Evolutionary conservation across 1,140 invertebrate genomes (phyloP).

Genomic region (Magallana angulata): DNA sequence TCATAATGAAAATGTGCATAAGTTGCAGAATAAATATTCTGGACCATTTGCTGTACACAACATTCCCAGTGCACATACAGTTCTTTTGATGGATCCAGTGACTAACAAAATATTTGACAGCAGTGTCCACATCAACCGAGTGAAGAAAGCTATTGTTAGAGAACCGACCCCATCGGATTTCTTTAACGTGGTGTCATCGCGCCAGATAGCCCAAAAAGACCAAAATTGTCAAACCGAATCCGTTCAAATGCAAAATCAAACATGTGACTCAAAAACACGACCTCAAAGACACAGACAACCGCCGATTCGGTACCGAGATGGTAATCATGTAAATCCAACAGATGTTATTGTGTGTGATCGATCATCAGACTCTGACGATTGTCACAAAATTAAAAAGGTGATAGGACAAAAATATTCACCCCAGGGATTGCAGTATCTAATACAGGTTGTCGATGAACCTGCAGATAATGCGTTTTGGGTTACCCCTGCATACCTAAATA

Average conservation of each 20-base stretch:
- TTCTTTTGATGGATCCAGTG: too few relatives aligned
- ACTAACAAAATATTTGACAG: too few relatives aligned
- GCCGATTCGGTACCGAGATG: conserved; percentile 24
- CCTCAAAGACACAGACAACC: background rate
- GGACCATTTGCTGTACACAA: too few relatives aligned
- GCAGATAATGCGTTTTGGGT: conserved; percentile 55
- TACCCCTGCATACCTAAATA: conserved; percentile 21
- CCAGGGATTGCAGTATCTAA: conserved; percentile 12
- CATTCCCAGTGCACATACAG: too few relatives aligned
- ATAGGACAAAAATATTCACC: too few relatives aligned
- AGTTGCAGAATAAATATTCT: background rate
- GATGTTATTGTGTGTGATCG: background rate
- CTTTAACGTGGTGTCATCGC: background rate
- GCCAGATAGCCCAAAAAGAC: background rate
- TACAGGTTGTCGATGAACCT: conserved; percentile 52
- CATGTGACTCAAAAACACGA: too few relatives aligned
- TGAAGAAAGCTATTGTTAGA: conserved; percentile 44
- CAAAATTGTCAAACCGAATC: too few relatives aligned
- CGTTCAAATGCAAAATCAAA: too few relatives aligned
- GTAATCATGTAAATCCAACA: conserved; percentile 2
- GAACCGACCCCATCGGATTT: background rate
- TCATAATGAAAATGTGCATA: conserved; percentile 36
- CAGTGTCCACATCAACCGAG: background rate
- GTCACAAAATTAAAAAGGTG: conserved; percentile 10
- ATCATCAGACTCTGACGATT: background rate